Evolutionary conservation across 2,888 invertebrate species (phyloP), one percentile per base, ranked within the genome.

Genomic region (Calameuta filiformis): DNA sequence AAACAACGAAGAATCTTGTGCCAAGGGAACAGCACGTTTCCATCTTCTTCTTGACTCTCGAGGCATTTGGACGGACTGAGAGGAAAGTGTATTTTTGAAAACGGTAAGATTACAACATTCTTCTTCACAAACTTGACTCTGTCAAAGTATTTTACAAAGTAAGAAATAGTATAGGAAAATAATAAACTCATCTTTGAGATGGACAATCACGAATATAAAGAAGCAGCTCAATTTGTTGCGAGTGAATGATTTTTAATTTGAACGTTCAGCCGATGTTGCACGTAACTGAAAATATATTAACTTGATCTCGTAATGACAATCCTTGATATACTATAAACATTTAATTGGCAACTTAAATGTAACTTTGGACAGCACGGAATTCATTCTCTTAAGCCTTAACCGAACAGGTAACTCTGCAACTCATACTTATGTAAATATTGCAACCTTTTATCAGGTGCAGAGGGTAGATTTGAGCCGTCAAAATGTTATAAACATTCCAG

Each of bases 1-100:
- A 79, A 77, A 23, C 40, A 56, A 23, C 40, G 40, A 56, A 56
- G 40, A 23, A 23, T 56, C 40, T 56, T 56, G 23, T 56, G 40
- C 40, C 40, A 23, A 23, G 23, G 9, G 23, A 56, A 40, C 11
- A 37, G 35, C 35, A 37, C 12, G 35, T 12, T 37, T 12, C 12
- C 11, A 23, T 40, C 15, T 23, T 56, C 40, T 40, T 40, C 40
- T 23, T 23, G 40, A 56, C 40, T 12, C 40, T 12, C 2, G 23
- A 56, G 4, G 40, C 23, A 6, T 56, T 23, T 23, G 40, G 2
- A 15, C 40, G 23, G 40, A 40, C 12, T 15, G 15, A 56, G 23
- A 56, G 40, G 40, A 15, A 2, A 56, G 23, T 56, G 23, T 23
- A 23, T 56, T 23, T 56, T 23, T 56, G 23, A 56, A 56, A 23